Percentiles rank a stretch among this genome's conserved stretches.
Conservation (phyloP, 1,140 invertebrate species). For the Leguminivora glycinivorella region DNA sequence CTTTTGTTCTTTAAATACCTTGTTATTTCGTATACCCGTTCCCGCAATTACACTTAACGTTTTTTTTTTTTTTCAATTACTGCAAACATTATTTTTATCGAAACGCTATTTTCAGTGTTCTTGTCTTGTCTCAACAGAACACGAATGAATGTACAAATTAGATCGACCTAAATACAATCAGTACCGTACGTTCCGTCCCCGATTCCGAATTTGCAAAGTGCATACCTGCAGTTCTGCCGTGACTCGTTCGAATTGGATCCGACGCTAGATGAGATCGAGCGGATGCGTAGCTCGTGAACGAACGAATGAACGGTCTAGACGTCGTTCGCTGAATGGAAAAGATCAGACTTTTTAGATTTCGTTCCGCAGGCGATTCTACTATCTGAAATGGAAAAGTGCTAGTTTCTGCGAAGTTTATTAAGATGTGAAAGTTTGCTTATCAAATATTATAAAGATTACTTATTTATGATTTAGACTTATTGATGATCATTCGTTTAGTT, state of each 20-base stretch:
- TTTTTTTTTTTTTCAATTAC: too few species aligned
- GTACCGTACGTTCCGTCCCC: not conserved
- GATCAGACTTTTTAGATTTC: slow-evolving; percentile 3
- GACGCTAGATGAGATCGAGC: slow-evolving; percentile 31
- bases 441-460: too few species aligned
- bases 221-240: slow-evolving; percentile 25
- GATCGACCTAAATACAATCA: not conserved
- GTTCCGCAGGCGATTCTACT: not conserved
- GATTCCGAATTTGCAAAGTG: slow-evolving; percentile 9
- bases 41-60: too few species aligned
- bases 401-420: not conserved
- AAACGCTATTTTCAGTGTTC: not conserved
- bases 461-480: too few species aligned
- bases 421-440: too few species aligned
- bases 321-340: slow-evolving; percentile 2
- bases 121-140: not conserved
- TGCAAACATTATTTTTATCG: too few species aligned
- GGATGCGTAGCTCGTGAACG: not conserved
- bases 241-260: slow-evolving; percentile 30
- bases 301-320: slow-evolving; percentile 6
- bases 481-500: too few species aligned
- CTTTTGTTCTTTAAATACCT: not conserved
- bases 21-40: too few species aligned
- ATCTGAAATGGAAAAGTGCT: not conserved
- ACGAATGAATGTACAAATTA: not conserved